Evolutionary conservation across 2,113 vertebrate species (phyloP).

Genomic region (Trogon melanurus): DNA sequence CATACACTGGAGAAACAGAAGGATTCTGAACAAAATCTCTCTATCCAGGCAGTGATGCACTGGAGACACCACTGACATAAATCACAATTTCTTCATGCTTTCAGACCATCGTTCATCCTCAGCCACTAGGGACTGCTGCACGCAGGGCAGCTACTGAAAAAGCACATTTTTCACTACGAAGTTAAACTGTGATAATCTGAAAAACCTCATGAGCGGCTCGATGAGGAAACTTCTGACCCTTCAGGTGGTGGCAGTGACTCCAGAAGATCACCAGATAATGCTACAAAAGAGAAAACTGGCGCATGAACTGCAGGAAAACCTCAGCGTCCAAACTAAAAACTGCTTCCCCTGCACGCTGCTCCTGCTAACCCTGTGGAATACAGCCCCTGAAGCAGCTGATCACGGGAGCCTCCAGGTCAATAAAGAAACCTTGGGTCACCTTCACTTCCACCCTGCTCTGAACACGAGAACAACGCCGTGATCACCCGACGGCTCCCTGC

Average conservation of each 20-base stretch:
- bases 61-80: neutral
- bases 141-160: neutral
- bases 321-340: neutral
- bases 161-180: neutral
- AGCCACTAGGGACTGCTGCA: neutral
- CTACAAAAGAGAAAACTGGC: accelerated
- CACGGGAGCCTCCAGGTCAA: neutral
- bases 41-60: accelerated
- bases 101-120: neutral
- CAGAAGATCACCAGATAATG: neutral
- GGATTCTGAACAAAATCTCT: neutral
- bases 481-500: neutral
- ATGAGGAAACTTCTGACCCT: neutral
- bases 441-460: neutral
- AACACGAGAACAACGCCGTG: neutral
- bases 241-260: neutral
- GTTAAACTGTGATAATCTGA: neutral
- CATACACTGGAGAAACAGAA: neutral
- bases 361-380: neutral
- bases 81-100: neutral
- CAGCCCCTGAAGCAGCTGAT: neutral
- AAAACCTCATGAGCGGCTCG: neutral
- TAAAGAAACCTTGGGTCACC: neutral
- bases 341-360: accelerated
- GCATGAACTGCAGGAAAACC: neutral